phyloP scores from a whole-genome alignment of 2,113 vertebrate species.

The Drymodes brunneopygia region DNA sequence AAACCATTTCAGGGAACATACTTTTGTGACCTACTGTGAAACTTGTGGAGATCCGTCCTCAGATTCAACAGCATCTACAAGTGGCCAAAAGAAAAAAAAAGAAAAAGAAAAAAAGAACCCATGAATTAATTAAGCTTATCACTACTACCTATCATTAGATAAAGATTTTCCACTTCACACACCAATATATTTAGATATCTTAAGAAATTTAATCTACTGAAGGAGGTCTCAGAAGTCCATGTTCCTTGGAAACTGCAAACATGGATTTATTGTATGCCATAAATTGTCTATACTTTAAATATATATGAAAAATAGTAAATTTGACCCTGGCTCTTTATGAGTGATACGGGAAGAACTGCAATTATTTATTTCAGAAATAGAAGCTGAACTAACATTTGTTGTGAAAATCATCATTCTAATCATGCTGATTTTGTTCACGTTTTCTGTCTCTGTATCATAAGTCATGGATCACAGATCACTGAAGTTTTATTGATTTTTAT shows the following conservation, averaged over 20 bases:
- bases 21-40: constrained; percentile 11
- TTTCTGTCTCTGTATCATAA: background rate
- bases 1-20: constrained; percentile 9
- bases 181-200: background rate
- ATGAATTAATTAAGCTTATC: background rate
- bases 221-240: background rate
- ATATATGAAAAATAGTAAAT: background rate
- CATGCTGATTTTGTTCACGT: background rate
- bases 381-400: background rate
- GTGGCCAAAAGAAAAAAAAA: background rate
- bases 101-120: background rate
- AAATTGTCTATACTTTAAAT: background rate
- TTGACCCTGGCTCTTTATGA: background rate
- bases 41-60: background rate
- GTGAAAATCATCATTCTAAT: background rate
- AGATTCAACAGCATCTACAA: background rate
- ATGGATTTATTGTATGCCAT: background rate
- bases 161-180: background rate
- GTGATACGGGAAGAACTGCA: background rate
- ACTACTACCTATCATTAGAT: background rate
- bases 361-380: background rate
- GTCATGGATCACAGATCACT: background rate
- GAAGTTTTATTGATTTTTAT: background rate
- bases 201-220: background rate
- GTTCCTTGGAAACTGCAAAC: background rate